These are phyloP conservation scores for Ernsta delagoae DNA, from an alignment of 2,888 invertebrate genomes.

Conservation along the genomic window DNA sequence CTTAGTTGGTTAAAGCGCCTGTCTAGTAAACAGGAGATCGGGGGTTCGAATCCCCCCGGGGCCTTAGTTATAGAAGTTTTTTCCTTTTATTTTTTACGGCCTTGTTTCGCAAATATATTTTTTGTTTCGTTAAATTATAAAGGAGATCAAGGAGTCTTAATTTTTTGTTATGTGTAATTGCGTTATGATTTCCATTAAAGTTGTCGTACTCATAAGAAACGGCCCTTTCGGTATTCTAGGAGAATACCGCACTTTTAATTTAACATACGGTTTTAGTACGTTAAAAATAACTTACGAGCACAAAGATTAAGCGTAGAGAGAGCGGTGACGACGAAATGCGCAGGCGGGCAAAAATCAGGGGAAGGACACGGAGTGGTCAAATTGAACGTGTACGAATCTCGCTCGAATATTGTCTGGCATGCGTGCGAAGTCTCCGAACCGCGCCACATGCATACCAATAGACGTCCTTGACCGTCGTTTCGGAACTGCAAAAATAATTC, in stretches of 20 bases:
- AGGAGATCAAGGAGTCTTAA: too few relatives aligned
- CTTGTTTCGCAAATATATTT: too few relatives aligned
- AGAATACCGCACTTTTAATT: too few relatives aligned
- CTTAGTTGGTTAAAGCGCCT: slow-evolving; percentile 74
- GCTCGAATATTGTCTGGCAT: slow-evolving; percentile 77
- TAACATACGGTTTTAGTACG: too few relatives aligned
- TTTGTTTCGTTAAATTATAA: too few relatives aligned
- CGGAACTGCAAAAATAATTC: slow-evolving; percentile 65
- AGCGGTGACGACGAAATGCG: slow-evolving; percentile 80
- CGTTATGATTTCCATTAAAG: too few relatives aligned
- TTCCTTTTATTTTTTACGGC: too few relatives aligned
- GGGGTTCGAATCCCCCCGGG: slow-evolving; percentile 85
- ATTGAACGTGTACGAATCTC: slow-evolving; percentile 74
- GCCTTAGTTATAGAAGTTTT: slow-evolving; percentile 55
- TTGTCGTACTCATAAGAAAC: too few relatives aligned
- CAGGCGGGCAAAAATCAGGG: slow-evolving; percentile 78
- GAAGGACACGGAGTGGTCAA: slow-evolving; percentile 77
- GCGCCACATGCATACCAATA: slow-evolving; percentile 86
- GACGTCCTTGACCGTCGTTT: slow-evolving; percentile 78
- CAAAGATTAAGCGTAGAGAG: slow-evolving; percentile 81
- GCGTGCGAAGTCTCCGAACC: slow-evolving; percentile 70
- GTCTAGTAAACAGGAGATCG: too few relatives aligned
- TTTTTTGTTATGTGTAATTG: too few relatives aligned
- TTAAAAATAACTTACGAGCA: slow-evolving; percentile 77
- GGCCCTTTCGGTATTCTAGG: too few relatives aligned